phyloP scores from a whole-genome alignment of 2,888 invertebrate genomes.

The Penaeus monodon region DNA sequence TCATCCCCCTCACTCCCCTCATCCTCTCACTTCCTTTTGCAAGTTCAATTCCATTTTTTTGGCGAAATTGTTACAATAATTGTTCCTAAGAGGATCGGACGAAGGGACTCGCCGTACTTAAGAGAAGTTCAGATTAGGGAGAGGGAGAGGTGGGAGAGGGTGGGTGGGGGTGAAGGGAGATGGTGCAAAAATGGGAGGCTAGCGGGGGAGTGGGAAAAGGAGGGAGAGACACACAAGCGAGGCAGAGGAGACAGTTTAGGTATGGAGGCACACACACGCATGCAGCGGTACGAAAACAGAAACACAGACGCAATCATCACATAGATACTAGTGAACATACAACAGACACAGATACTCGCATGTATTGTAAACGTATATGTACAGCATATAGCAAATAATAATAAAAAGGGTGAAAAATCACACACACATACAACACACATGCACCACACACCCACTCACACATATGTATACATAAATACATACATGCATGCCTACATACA shows the following conservation, averaged over 20 bases:
- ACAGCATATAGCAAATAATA: too few relatives aligned
- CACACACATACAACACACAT: too few relatives aligned
- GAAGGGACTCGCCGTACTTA: not conserved
- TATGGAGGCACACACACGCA: not conserved
- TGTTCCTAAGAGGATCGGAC: conserved; percentile 39
- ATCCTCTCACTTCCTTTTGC: conserved; percentile 4
- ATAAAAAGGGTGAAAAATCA: too few relatives aligned
- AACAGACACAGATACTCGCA: too few relatives aligned
- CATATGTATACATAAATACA: too few relatives aligned
- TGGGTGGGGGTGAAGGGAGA: not conserved
- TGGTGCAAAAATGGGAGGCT: not conserved
- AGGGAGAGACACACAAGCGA: not conserved
- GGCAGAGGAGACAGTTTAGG: not conserved
- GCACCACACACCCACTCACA: too few relatives aligned
- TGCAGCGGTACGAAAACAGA: not conserved
- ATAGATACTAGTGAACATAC: too few relatives aligned
- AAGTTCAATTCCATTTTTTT: conserved; percentile 43
- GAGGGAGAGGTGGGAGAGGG: not conserved
- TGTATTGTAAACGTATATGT: too few relatives aligned
- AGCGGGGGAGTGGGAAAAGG: not conserved
- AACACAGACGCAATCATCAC: not conserved
- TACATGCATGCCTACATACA: too few relatives aligned
- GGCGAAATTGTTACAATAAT: conserved; percentile 43
- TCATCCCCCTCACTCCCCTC: too few relatives aligned
- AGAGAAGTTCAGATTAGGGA: not conserved